Evolutionary conservation across 2,113 vertebrate species (phyloP).

Genomic region (Crotalus tigris): DNA sequence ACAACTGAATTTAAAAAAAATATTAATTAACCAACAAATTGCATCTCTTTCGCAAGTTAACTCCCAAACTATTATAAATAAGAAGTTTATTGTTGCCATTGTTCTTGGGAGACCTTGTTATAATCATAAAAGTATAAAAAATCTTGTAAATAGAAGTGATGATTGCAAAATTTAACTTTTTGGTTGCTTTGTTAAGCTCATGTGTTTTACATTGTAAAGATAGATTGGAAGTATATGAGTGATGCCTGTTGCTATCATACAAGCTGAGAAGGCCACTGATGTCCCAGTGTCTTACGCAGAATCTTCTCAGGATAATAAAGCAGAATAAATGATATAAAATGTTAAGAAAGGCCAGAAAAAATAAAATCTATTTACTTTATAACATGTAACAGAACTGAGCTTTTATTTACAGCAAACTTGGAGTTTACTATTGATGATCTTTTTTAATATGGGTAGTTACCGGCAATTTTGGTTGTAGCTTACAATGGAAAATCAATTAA

Average conservation of each 20-base stretch:
- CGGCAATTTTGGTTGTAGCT: not conserved
- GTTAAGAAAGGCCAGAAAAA: not conserved
- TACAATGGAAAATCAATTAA: not conserved
- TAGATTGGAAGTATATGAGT: not conserved
- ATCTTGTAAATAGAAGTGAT: not conserved
- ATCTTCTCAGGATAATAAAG: not conserved
- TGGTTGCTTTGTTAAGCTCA: not conserved
- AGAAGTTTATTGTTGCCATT: not conserved
- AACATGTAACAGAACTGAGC: not conserved
- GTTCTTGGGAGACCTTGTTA: not conserved
- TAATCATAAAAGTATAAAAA: not conserved
- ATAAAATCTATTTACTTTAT: not conserved
- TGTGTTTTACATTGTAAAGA: not conserved
- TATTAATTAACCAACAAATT: not conserved
- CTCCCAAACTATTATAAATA: not conserved
- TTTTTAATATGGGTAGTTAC: not conserved
- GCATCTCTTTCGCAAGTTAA: not conserved
- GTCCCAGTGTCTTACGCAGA: not conserved
- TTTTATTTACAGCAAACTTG: not conserved
- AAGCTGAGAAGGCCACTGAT: not conserved
- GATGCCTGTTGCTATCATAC: not conserved
- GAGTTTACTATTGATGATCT: not conserved
- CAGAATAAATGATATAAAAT: not conserved
- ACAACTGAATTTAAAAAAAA: not conserved
- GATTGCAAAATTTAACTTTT: not conserved